Conservation (phyloP, 2,888 invertebrate genomes). For the Agonopterix subpropinquella region DNA sequence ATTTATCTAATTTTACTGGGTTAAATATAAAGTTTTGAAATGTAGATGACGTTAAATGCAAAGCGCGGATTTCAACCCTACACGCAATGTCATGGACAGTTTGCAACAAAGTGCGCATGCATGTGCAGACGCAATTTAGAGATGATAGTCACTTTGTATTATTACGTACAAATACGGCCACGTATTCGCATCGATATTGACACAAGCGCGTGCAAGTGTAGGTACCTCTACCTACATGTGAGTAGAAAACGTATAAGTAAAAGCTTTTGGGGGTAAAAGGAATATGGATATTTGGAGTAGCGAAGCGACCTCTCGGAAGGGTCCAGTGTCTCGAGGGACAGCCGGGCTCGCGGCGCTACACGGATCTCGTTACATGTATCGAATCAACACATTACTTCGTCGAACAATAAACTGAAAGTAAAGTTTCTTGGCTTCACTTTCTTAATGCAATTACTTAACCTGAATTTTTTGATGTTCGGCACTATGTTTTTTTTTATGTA, state of each 20-base stretch:
- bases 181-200: conserved; percentile 26
- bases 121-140: no score
- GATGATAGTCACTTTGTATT: no score
- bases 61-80: no score
- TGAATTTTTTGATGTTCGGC: no score
- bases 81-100: no score
- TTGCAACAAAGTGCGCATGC: no score
- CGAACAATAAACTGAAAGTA: conserved; percentile 4
- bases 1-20: no score
- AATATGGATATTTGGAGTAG: conserved; percentile 33
- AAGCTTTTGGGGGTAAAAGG: conserved; percentile 37
- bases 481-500: no score
- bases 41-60: no score
- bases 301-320: conserved; percentile 31
- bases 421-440: no score
- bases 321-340: conserved; percentile 34
- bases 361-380: conserved; percentile 33
- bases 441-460: no score
- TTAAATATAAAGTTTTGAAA: no score
- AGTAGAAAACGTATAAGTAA: conserved; percentile 27
- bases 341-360: conserved; percentile 18
- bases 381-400: conserved; percentile 12
- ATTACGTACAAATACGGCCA: conserved; percentile 21
- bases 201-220: conserved; percentile 13
- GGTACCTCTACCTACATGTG: neutral